Evolutionary conservation across 2,113 vertebrate species (phyloP), one percentile per base, ranked within the genome.

Genomic region (Pomatorhinus ruficollis): DNA sequence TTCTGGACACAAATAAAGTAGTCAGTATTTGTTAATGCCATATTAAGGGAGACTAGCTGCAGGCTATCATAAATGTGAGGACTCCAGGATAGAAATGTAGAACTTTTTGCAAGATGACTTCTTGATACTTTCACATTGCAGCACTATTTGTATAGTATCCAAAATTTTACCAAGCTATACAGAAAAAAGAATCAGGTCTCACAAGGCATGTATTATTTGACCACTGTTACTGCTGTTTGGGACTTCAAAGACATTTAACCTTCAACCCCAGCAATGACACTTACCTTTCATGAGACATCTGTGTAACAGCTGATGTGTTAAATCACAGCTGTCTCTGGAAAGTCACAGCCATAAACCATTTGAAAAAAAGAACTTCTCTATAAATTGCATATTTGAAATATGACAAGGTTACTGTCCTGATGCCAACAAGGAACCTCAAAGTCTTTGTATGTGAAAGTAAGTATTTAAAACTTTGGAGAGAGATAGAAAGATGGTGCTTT

Each of bases 161-260:
- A 66, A 47, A 35, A 52, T 89, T 90, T 87, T 68, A 82, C 40
- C 56, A 71, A 82, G 70, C 47, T 63, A 24, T 4, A 22, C 1
- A 77, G 76, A 75, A 87, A 84, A 72, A 86, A 81, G 74, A 39
- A 82, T 24, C 44, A 57, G 13, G 3, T 71, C 83, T 82, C 61
- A 56, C 27, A 76, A 87, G 52, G 19, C 35, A 39, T 19, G 24
- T 56, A 71, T 92, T 86, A 52, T 90, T 56, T 90, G 91, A 82
- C 77, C 45, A 47, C 25, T 68, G 7, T 71, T 78, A 72, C 61
- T 89, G 33, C 63, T 83, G 15, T 71, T 92, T 87, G 23, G 28
- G 74, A 71, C 81, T 96, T 96, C 61, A 89, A 95, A 95, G 76
- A 71, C 45, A 71, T 90, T 90, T 93, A 89, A 93, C 89, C 89